These are phyloP conservation scores for Myripristis jacobus DNA, from an alignment of 2,797 vertebrate genomes.

Conservation along the genomic window DNA sequence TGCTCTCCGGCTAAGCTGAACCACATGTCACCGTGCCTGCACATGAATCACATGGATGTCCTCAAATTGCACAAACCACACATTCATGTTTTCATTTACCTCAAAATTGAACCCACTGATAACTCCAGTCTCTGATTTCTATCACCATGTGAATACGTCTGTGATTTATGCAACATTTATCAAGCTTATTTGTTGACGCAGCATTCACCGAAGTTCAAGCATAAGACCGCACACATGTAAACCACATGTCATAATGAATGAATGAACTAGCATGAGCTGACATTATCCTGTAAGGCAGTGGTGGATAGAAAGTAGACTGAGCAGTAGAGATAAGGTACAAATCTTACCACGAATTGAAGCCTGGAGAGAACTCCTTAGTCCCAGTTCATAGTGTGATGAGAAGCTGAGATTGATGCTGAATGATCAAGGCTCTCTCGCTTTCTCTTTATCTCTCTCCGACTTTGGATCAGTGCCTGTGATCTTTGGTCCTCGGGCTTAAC, in stretches of 20 bases:
- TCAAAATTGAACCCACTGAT: slow-evolving; percentile 56
- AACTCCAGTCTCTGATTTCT: slow-evolving; percentile 33
- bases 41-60: slow-evolving; percentile 52
- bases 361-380: slow-evolving; percentile 50
- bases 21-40: slow-evolving; percentile 51
- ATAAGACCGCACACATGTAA: slow-evolving; percentile 55
- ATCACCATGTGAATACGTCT: slow-evolving; percentile 38
- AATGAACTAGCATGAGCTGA: slow-evolving; percentile 50
- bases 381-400: slow-evolving; percentile 66
- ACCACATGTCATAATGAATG: slow-evolving; percentile 47
- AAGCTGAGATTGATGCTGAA: slow-evolving; percentile 41
- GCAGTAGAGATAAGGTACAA: slow-evolving; percentile 13
- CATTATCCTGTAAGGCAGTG: slow-evolving; percentile 35
- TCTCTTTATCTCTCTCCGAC: slow-evolving; percentile 35
- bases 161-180: slow-evolving; percentile 39
- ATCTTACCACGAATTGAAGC: slow-evolving; percentile 74
- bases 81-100: slow-evolving; percentile 70
- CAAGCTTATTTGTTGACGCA: slow-evolving; percentile 42
- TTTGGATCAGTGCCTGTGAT: slow-evolving; percentile 60
- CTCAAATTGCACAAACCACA: slow-evolving; percentile 58
- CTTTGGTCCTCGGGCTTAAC: slow-evolving; percentile 72
- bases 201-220: slow-evolving; percentile 36
- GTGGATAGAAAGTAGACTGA: slow-evolving; percentile 30
- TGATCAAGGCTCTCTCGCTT: slow-evolving; percentile 31
- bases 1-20: slow-evolving; percentile 55